These are phyloP conservation scores for Nyctibius bracteatus DNA, from an alignment of 2,113 vertebrate species.

Conservation along the genomic window DNA sequence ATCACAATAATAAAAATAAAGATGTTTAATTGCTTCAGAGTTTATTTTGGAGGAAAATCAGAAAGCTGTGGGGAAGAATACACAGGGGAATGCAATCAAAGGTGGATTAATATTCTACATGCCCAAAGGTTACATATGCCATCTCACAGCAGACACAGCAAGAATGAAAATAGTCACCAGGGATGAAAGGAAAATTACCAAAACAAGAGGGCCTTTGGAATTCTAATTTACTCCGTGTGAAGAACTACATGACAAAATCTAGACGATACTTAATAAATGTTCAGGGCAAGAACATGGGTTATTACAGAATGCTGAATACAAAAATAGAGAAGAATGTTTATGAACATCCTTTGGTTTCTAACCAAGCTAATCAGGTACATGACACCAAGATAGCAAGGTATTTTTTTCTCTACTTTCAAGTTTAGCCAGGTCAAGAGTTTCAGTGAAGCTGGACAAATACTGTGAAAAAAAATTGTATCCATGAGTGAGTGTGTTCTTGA, in stretches of 20 bases:
- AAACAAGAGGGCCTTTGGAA: not conserved
- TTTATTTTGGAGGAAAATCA: conserved; percentile 7
- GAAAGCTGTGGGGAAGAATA: not conserved
- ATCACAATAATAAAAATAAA: not conserved
- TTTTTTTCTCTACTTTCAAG: not conserved
- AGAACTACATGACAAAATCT: not conserved
- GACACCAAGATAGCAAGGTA: not conserved
- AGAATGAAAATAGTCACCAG: not conserved
- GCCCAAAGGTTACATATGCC: not conserved
- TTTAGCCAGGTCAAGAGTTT: not conserved
- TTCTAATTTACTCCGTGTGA: not conserved
- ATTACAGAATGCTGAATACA: not conserved
- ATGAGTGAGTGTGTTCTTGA: not conserved
- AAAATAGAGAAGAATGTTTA: not conserved
- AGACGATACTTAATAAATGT: not conserved
- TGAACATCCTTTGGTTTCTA: not conserved
- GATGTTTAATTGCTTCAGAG: not conserved
- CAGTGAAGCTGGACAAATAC: not conserved
- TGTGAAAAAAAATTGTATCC: not conserved
- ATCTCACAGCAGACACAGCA: not conserved
- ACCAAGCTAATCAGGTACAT: not conserved
- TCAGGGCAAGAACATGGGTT: not conserved
- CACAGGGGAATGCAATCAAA: not conserved
- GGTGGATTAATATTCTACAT: not conserved
- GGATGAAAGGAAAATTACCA: not conserved